Base-by-base conservation (phyloP, 1,140 invertebrate species). In the Pseudomyrmex flavicornis region DNA sequence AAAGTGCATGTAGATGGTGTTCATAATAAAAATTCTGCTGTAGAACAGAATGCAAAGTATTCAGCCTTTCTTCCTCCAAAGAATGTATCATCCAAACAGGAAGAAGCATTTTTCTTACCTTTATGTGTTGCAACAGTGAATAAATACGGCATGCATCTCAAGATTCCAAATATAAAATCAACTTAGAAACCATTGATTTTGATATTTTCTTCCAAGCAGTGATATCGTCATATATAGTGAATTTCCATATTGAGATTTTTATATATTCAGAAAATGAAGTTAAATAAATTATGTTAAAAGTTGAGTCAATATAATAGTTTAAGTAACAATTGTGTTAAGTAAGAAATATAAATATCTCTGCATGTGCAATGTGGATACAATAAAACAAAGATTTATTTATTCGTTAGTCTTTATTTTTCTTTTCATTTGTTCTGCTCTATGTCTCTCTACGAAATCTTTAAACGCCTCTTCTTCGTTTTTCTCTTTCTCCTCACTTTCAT, bases 401-500 rank as follows among this genome's bases (percentile, higher is more conserved):
- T 35, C 35, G 7, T 35, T 35, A 5, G 5, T 35, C 5, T 35
- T 75, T 75, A 26, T n/a, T 52, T 5, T 56, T 65, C 84, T 89
- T 83, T 89, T 90, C 13, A 85, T 59, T 65, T 92, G 88, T 58
- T 89, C 79, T 20, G 83, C 83, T 82, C 92, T 90, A 44, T 93
- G 92, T 26, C 91, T 92, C 2, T 89, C 58, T 54, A 94, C 83
- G 88, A 93, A 94, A 26, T 73, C 84, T 70, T 89, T 89, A 56
- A 94, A 94, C 2, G 91, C 91, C 20, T 91, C 90, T 68, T 94
- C 92, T 61, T 93, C 90, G 12, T 83, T 68, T 50, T 92, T 89
- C 15, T 91, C 90, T 48, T 91, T 89, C 8, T 91, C 82, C 35
- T 84, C 56, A 35, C 91, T 84, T 26, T 70, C 65, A 1, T 77